Percentiles rank a stretch among this genome's conserved stretches.
phyloP scores from a whole-genome alignment of 2,797 vertebrate genomes.

The Sylvilagus floridanus region DNA sequence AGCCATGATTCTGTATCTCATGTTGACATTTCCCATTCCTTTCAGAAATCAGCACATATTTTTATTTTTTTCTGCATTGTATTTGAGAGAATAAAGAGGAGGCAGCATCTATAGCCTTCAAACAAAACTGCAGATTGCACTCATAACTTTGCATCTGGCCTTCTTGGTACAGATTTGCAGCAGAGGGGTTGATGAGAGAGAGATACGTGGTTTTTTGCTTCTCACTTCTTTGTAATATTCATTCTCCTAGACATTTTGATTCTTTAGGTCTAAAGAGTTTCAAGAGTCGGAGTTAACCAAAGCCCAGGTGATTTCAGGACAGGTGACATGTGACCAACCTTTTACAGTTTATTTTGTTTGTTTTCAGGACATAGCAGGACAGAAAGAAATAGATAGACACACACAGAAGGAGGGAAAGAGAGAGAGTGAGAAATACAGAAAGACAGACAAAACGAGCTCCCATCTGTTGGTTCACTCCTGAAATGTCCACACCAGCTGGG shows the following conservation, averaged over 20 bases:
- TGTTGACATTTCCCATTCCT: background rate
- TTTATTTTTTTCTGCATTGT: conserved; percentile 9
- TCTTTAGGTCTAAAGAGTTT: background rate
- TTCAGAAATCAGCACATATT: background rate
- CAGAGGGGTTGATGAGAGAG: background rate
- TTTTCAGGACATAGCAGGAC: too few species aligned
- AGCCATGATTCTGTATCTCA: background rate
- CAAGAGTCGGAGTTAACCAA: background rate
- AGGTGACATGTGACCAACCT: background rate
- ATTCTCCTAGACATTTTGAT: background rate
- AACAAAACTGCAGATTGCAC: background rate
- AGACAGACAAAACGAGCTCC: too few species aligned
- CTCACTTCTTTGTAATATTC: background rate
- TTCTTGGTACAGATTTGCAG: background rate
- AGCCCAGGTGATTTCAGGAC: background rate
- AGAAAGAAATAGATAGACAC: too few species aligned
- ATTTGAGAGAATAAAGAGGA: background rate
- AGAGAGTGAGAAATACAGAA: too few species aligned
- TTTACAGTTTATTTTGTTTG: background rate
- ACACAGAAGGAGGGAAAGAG: too few species aligned
- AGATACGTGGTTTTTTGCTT: background rate
- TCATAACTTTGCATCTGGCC: background rate
- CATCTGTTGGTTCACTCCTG: too few species aligned
- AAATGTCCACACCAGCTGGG: too few species aligned
- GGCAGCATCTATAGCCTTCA: background rate